A percentile compares a stretch with the other conserved stretches of the same genome.
phyloP scores from a whole-genome alignment of 2,888 invertebrate genomes.

The Metallyticus violacea region DNA sequence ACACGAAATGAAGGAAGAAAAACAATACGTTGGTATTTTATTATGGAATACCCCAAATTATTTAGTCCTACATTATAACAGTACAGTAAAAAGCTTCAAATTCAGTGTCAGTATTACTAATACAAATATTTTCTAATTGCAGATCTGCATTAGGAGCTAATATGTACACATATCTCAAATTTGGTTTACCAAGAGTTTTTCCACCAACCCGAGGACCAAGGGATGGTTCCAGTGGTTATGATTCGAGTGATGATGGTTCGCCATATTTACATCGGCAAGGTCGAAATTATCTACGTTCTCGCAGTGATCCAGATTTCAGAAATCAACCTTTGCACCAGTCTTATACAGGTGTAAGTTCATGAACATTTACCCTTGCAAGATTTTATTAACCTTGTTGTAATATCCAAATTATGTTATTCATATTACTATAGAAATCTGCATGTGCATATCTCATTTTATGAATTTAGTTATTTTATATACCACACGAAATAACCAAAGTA shows the following conservation, averaged over 20 bases:
- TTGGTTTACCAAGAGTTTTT: slow-evolving; percentile 87
- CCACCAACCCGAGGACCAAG: slow-evolving; percentile 71
- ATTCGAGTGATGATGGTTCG: slow-evolving; percentile 72
- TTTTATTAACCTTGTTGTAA: too few species aligned
- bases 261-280: slow-evolving; percentile 31
- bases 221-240: slow-evolving; percentile 89
- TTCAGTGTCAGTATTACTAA: background rate
- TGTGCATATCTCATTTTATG: too few species aligned
- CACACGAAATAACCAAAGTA: too few species aligned
- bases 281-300: slow-evolving; percentile 49
- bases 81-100: too few species aligned
- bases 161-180: slow-evolving; percentile 92
- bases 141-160: slow-evolving; percentile 85
- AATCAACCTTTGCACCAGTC: slow-evolving; percentile 29
- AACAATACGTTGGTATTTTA: too few species aligned
- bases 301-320: slow-evolving; percentile 66
- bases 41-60: too few species aligned
- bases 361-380: background rate
- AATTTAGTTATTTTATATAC: too few species aligned
- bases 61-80: too few species aligned
- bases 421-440: too few species aligned
- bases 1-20: too few species aligned
- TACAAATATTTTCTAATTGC: slow-evolving; percentile 33
- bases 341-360: slow-evolving; percentile 15
- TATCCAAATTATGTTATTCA: too few species aligned